phyloP scores from a whole-genome alignment of 2,888 invertebrate genomes.

The Gymnocheta viridis region DNA sequence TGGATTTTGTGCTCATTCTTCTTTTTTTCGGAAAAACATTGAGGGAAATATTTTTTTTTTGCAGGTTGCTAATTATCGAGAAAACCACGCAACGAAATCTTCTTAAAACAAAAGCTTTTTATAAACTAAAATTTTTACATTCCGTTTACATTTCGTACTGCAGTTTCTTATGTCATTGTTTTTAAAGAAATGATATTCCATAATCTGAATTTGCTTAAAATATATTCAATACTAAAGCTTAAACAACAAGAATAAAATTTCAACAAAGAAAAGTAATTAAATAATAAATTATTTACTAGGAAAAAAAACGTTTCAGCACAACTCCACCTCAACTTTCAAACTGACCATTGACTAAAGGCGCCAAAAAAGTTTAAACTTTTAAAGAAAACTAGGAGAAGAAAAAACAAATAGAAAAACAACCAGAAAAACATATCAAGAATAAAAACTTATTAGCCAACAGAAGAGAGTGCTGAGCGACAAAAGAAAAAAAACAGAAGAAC shows the following conservation, averaged over 20 bases:
- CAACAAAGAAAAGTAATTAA: conserved; percentile 13
- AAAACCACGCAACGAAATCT: too few relatives aligned
- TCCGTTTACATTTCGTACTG: too few relatives aligned
- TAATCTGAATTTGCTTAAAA: too few relatives aligned
- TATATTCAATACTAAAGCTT: background rate
- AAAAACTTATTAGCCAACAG: conserved; percentile 16
- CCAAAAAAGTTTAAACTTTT: conserved; percentile 30
- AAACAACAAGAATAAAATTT: background rate
- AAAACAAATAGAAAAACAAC: background rate
- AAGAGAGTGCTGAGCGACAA: background rate
- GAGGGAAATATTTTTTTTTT: too few relatives aligned
- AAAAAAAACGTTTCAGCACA: conserved; percentile 2
- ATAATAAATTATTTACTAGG: conserved; percentile 7
- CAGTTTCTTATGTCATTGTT: too few relatives aligned
- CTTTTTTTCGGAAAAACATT: too few relatives aligned
- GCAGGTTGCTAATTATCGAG: too few relatives aligned
- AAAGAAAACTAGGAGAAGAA: background rate
- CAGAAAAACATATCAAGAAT: too few relatives aligned
- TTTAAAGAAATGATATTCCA: too few relatives aligned
- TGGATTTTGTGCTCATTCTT: too few relatives aligned
- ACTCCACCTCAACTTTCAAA: background rate
- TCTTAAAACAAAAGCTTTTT: too few relatives aligned
- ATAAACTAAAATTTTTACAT: too few relatives aligned
- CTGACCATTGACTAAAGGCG: conserved; percentile 15
- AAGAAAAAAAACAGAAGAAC: conserved; percentile 1